Conservation (phyloP, 2,888 invertebrate species). For the Agrochola circellaris region DNA sequence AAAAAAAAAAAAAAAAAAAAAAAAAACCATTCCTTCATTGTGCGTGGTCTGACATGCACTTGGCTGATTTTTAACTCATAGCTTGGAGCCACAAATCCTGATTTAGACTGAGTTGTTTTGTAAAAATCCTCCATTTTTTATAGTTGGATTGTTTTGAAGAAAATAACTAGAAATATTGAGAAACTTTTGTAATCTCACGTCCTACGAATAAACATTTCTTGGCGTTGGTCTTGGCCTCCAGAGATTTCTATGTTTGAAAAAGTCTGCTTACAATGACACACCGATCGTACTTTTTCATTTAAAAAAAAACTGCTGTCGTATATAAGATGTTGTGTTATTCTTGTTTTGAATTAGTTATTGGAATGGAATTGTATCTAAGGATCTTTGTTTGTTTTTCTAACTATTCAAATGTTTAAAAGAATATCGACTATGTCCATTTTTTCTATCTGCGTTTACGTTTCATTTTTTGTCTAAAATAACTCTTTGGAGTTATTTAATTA, state of each 20-base stretch:
- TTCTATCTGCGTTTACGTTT: neutral
- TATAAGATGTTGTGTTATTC: neutral
- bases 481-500: too few species aligned
- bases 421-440: too few species aligned
- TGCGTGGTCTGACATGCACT: too few species aligned
- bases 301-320: neutral
- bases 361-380: neutral
- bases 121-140: neutral
- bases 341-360: neutral
- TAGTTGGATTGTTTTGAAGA: constrained; percentile 17
- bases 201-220: constrained; percentile 26
- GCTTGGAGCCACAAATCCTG: neutral
- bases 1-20: too few species aligned
- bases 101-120: neutral
- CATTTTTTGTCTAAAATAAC: too few species aligned
- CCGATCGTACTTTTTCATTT: neutral
- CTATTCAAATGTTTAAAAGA: neutral
- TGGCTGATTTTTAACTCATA: neutral
- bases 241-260: constrained; percentile 26
- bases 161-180: constrained; percentile 19
- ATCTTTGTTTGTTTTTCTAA: neutral
- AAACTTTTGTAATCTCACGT: constrained; percentile 44
- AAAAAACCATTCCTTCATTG: too few species aligned
- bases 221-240: constrained; percentile 16
- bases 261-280: constrained; percentile 1